Evolutionary conservation across 2,797 vertebrate species (phyloP), one percentile per base, ranked within the genome.

Genomic region (Scarus forsteni): DNA sequence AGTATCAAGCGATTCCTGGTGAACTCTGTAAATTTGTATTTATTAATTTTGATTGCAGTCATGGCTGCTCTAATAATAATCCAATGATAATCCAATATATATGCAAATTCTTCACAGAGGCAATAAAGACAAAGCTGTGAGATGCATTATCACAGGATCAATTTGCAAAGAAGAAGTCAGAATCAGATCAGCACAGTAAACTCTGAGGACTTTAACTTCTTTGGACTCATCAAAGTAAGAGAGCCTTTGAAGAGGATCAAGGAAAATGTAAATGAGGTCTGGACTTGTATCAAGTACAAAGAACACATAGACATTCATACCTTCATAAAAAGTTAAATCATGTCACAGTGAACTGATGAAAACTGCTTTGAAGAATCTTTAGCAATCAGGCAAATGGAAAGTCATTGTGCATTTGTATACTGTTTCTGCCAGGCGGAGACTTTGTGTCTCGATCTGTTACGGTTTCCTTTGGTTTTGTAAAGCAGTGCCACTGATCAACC

Each of bases 71-170:
- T 69, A 73, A 86, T 65, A 66, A 74, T 84, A 83, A 85, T 84
- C 64, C 74, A 78, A 89, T 64, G 78, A 76, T 86, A 84, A 87
- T 70, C 66, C 73, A 80, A 89, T 92, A 80, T 87, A 73, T 76
- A 92, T 89, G 87, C 85, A 88, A 84, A 91, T 90, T 73, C 54
- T 58, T 60, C 62, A 70, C 12, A 68, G 68, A 75, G 10, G 45
- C 75, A 84, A 78, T 87, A 75, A 85, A 80, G 79, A 87, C 69
- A 66, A 79, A 77, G 62, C 71, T 75, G 64, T 13, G 1, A 73
- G 73, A 80, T 92, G 73, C 83, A 92, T 90, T 88, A 89, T 89
- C 92, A 86, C 91, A 88, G 44, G 69, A 51, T 52, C 67, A 60
- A 48, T 18, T 39, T 74, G 69, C 76, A 79, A 72, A 65, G 73